Base-by-base conservation (phyloP, 2,797 vertebrate genomes). In the Molossus molossus region DNA sequence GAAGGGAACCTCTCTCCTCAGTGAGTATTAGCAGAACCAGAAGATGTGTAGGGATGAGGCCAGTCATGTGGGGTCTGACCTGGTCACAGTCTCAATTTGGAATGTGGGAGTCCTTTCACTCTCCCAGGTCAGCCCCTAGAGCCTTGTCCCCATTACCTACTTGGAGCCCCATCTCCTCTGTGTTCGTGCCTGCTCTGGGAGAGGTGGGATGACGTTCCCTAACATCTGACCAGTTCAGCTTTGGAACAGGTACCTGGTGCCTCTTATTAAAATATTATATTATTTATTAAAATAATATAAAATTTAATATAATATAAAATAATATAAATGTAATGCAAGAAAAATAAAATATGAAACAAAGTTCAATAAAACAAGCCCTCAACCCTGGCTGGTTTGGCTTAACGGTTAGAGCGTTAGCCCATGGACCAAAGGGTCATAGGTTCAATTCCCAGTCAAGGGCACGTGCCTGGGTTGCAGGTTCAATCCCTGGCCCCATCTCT, bases 261-360 rank as follows among this genome's bases (percentile, higher is more conserved):
- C 50, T 80, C 58, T 29, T 60, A 50, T 48, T 48, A 58, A 81
- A 70, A 80, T 70, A 73, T 53, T 17, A 25, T 27, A 21, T 40
- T 27, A 53, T 57, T 89, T 57, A 67, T 67, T 55, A 65, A 89
- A 77, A 67, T 57, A 57, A 62, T 33, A 18, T 76, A 58, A 17
- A 17, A 29, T 15, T 27, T n/a, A 60, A 29, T n/a, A 45, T 53
- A 53, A n/a, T n/a, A 55, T 67, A 55, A 70, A 86, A 75, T 45
- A 29, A 37, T 88, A 50, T 45, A 50, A 75, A 81, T 91, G 12
- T 27, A 37, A 79, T 60, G 33, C 40, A 79, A 90, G 6, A 48
- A 53, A 67, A 58, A 83, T 88, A 75, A 88, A 77, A 87, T 72
- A 65, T 4, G 87, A 93, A 86, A 27, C 55, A 76, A 91, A n/a